Base-by-base conservation (phyloP, 2,797 vertebrate genomes). In the Falco novaeseelandiae region DNA sequence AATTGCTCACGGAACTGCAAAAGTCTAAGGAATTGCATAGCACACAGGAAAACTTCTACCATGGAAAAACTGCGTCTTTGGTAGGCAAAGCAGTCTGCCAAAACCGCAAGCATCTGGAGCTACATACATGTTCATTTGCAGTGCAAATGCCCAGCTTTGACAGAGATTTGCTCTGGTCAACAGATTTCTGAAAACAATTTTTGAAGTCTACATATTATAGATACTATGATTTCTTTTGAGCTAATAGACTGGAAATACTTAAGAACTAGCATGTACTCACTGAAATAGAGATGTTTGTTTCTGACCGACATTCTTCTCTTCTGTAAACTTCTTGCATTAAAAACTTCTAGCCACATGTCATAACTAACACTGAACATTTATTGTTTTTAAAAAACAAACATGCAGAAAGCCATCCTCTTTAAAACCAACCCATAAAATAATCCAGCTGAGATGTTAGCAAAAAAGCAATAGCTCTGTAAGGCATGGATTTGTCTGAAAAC, bases 341-440 rank as follows among this genome's bases (percentile, higher is more conserved):
- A 87, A 87, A 82, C 70, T 87, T 83, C 25, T 48, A 65, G 66
- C 63, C 65, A n/a, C 38, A 21, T 49, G 32, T 42, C 66, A 57
- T 55, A 52, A 62, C 46, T 76, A 87, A 72, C 70, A 91, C 7
- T 29, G 25, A 83, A 87, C 57, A 36, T 84, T 96, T 87, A 93
- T 93, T 96, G 40, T 40, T 46, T 80, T 49, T 63, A 73, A 83
- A 95, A 95, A 89, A 77, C 36, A 92, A 83, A 79, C 97, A 97
- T 96, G 78, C 91, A 96, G 77, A 72, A 19, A 74, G 61, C 52
- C 89, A 61, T 54, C 46, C 63, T 81, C 72, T 73, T 91, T 81
- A 55, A 83, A 72, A 81, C 48, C 88, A 94, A 17, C 62, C 55
- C 58, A 40, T 44, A 46, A 65, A 78, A 85, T 20, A 34, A 87